These are phyloP conservation scores for Ypsolopha sequella DNA, from an alignment of 2,888 invertebrate species.

Conservation along the genomic window DNA sequence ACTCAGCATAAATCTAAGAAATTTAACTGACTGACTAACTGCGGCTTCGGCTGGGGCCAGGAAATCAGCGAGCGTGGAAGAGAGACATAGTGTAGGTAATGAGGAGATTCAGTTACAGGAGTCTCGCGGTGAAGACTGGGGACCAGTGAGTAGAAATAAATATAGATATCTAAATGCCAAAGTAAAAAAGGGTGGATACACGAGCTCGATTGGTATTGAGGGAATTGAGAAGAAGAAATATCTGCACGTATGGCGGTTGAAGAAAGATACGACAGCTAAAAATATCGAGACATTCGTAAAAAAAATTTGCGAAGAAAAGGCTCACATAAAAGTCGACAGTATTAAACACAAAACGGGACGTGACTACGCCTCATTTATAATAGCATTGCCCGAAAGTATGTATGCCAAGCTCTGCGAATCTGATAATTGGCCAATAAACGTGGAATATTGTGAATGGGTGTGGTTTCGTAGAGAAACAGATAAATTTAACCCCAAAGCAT, in stretches of 20 bases:
- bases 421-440: neutral
- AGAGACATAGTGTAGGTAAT: too few species aligned
- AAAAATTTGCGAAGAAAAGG: neutral
- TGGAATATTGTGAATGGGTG: constrained; percentile 1
- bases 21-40: too few species aligned
- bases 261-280: neutral
- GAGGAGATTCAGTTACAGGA: too few species aligned
- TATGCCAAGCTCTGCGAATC: neutral
- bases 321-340: neutral
- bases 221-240: neutral
- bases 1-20: too few species aligned
- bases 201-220: neutral
- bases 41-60: too few species aligned
- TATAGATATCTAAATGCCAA: neutral
- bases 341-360: constrained; percentile 1
- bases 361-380: neutral
- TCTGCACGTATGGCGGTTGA: neutral
- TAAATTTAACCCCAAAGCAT: neutral
- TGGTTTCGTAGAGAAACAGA: neutral
- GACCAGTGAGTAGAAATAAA: neutral
- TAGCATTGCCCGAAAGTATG: neutral
- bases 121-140: too few species aligned
- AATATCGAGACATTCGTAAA: neutral
- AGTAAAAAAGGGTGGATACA: neutral
- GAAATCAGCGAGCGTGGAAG: too few species aligned